Conservation (phyloP, 2,113 vertebrate genomes). For the Cebus imitator region DNA sequence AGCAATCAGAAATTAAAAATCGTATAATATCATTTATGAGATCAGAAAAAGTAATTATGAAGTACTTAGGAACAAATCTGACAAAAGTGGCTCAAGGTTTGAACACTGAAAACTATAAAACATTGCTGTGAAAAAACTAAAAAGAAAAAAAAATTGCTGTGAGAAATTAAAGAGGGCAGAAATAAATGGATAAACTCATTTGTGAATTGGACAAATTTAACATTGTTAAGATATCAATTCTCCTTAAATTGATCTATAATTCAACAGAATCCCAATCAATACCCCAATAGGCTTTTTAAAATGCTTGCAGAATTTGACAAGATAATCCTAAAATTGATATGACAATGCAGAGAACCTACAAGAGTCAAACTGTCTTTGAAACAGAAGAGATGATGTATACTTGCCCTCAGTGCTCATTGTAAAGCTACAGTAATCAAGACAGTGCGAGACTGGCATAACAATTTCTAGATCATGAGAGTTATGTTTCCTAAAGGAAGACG, state of each 20-base stretch:
- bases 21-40: not conserved
- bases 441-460: not conserved
- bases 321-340: not conserved
- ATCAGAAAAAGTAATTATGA: not conserved
- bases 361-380: not conserved
- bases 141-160: not conserved
- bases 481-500: not conserved
- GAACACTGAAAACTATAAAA: not conserved
- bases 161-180: not conserved
- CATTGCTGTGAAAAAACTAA: not conserved
- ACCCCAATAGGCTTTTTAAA: not conserved
- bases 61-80: not conserved
- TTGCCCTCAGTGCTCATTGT: not conserved
- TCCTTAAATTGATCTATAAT: not conserved
- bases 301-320: not conserved
- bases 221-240: not conserved
- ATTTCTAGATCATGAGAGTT: not conserved
- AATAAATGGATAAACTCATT: not conserved
- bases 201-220: not conserved
- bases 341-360: not conserved
- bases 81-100: not conserved
- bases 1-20: not conserved
- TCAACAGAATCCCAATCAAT: not conserved
- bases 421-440: not conserved
- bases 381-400: not conserved